Conservation (phyloP, 2,797 vertebrate genomes). For the Nyctibius grandis region DNA sequence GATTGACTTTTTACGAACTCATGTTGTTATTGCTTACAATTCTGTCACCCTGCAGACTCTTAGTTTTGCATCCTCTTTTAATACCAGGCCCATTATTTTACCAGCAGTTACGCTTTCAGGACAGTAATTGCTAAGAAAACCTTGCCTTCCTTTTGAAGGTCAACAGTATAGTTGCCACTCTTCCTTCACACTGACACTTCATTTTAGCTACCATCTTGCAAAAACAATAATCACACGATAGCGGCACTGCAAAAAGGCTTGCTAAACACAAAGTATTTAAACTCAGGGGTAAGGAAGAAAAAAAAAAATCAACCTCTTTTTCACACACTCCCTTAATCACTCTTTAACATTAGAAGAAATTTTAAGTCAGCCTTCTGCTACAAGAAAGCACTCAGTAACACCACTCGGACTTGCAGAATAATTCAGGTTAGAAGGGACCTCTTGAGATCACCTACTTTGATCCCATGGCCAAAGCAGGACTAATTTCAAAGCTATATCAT, state of each 20-base stretch:
- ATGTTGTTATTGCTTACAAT: not conserved
- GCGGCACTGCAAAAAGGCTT: not conserved
- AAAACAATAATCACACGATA: not conserved
- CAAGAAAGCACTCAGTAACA: not conserved
- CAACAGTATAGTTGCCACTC: not conserved
- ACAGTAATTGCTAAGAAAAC: not conserved
- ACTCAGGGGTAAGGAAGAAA: not conserved
- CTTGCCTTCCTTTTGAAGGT: conserved; percentile 16
- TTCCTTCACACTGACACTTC: not conserved
- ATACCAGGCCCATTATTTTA: conserved; percentile 15
- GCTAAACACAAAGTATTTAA: not conserved
- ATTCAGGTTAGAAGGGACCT: not conserved
- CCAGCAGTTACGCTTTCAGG: not conserved
- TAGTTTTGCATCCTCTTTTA: not conserved
- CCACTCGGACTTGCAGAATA: not conserved
- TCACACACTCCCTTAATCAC: not conserved
- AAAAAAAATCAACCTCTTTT: not conserved
- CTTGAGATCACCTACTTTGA: not conserved
- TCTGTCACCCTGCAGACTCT: not conserved
- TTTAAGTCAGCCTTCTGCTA: not conserved
- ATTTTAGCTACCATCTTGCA: not conserved
- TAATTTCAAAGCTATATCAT: not conserved
- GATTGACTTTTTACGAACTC: conserved; percentile 20
- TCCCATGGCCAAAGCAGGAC: not conserved
- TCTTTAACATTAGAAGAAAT: not conserved